A percentile compares a stretch with the other conserved stretches of the same genome.
These are phyloP conservation scores for Epirrhoe alternata DNA, from an alignment of 2,888 invertebrate genomes.

Conservation along the genomic window DNA sequence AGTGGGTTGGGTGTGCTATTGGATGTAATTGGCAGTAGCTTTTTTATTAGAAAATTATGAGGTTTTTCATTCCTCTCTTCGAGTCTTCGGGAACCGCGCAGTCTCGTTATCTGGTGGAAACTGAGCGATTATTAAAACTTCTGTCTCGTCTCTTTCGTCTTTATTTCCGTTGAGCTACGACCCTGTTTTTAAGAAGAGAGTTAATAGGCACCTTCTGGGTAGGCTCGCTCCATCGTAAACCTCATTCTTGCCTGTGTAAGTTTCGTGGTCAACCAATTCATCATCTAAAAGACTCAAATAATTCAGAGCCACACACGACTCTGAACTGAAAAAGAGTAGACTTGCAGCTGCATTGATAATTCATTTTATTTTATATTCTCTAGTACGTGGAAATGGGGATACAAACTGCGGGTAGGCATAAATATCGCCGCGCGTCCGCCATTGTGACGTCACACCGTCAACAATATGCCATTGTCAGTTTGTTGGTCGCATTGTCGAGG, in stretches of 20 bases:
- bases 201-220: too few species aligned
- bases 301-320: not conserved
- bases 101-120: too few species aligned
- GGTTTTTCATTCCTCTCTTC: not conserved
- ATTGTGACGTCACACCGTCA: constrained; percentile 48
- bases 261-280: too few species aligned
- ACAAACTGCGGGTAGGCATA: constrained; percentile 24
- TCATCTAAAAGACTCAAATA: too few species aligned
- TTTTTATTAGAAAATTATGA: not conserved
- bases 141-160: too few species aligned
- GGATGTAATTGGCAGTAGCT: constrained; percentile 10
- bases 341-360: not conserved
- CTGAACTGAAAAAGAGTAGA: not conserved
- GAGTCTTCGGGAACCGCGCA: too few species aligned
- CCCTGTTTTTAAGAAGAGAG: too few species aligned
- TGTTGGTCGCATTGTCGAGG: constrained; percentile 37
- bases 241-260: too few species aligned
- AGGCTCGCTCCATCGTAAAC: too few species aligned
- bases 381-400: not conserved
- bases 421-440: constrained; percentile 30
- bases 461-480: constrained; percentile 43
- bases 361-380: not conserved
- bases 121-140: too few species aligned
- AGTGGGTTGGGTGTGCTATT: constrained; percentile 24
- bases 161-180: too few species aligned